Conservation (phyloP, 2,113 vertebrate species). For the Dromaius novaehollandiae region DNA sequence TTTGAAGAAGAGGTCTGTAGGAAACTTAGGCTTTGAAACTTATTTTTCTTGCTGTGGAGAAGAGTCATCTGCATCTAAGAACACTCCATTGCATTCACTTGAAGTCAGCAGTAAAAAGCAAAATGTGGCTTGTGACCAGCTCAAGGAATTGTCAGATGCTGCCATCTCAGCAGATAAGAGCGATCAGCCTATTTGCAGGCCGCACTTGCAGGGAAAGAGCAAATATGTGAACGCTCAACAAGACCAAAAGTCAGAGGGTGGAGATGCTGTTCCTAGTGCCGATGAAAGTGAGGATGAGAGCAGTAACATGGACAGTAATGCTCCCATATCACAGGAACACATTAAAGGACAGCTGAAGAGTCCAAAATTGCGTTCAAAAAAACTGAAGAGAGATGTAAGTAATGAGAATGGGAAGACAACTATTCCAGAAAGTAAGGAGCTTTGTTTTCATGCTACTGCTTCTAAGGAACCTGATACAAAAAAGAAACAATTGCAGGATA, state of each 20-base stretch:
- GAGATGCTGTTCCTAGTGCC: neutral
- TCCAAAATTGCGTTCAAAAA: neutral
- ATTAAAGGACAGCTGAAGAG: neutral
- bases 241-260: neutral
- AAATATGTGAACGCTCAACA: neutral
- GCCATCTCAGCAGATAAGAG: neutral
- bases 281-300: neutral
- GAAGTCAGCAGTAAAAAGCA: neutral
- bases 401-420: neutral
- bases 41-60: neutral
- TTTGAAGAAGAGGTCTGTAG: neutral
- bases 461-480: neutral
- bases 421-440: neutral
- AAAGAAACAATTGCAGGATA: slow-evolving; percentile 82
- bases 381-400: neutral
- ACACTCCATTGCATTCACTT: neutral
- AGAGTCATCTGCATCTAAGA: neutral
- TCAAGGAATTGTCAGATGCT: neutral
- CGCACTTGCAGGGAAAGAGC: neutral
- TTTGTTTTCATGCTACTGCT: neutral
- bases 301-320: neutral
- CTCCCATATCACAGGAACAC: neutral
- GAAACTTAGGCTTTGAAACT: neutral
- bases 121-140: neutral
- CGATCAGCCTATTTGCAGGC: neutral